These are phyloP conservation scores for Ectemnius continuus DNA, from an alignment of 2,888 invertebrate genomes.

Conservation along the genomic window DNA sequence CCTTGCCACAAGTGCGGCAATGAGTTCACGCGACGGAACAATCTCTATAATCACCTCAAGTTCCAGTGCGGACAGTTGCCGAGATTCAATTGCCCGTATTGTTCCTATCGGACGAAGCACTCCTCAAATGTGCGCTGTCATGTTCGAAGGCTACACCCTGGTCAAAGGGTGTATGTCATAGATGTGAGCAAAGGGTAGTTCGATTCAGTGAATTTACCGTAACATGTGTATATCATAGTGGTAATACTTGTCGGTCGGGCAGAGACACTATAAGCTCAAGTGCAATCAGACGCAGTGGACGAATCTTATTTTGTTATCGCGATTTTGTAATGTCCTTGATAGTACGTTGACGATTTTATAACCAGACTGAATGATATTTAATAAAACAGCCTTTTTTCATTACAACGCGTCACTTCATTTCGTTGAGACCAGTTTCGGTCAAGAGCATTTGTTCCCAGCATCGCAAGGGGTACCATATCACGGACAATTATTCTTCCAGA, in stretches of 20 bases:
- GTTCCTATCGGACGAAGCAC: slow-evolving; percentile 73
- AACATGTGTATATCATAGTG: too few relatives aligned
- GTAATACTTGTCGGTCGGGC: too few relatives aligned
- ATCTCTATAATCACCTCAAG: slow-evolving; percentile 72
- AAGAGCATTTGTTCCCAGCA: too few relatives aligned
- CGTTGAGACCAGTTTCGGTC: not conserved
- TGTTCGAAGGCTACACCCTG: slow-evolving; percentile 70
- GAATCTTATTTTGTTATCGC: too few relatives aligned
- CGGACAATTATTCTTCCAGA: too few relatives aligned
- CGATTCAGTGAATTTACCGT: not conserved
- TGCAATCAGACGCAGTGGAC: too few relatives aligned
- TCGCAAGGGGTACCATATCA: too few relatives aligned
- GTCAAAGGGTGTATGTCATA: slow-evolving; percentile 66
- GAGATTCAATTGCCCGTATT: slow-evolving; percentile 75
- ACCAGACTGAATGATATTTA: not conserved
- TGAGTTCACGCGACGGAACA: slow-evolving; percentile 72
- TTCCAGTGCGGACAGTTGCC: slow-evolving; percentile 75
- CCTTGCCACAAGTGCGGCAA: slow-evolving; percentile 71
- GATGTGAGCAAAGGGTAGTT: slow-evolving; percentile 54
- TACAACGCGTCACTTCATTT: slow-evolving; percentile 5
- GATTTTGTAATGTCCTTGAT: too few relatives aligned
- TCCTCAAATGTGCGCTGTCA: slow-evolving; percentile 74
- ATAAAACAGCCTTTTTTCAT: slow-evolving; percentile 3
- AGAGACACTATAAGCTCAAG: too few relatives aligned
- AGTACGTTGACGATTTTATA: slow-evolving; percentile 8